A percentile compares a stretch with the other conserved stretches of the same genome.
These are phyloP conservation scores for Uloborus plumipes DNA, from an alignment of 2,888 invertebrate species.

Conservation along the genomic window DNA sequence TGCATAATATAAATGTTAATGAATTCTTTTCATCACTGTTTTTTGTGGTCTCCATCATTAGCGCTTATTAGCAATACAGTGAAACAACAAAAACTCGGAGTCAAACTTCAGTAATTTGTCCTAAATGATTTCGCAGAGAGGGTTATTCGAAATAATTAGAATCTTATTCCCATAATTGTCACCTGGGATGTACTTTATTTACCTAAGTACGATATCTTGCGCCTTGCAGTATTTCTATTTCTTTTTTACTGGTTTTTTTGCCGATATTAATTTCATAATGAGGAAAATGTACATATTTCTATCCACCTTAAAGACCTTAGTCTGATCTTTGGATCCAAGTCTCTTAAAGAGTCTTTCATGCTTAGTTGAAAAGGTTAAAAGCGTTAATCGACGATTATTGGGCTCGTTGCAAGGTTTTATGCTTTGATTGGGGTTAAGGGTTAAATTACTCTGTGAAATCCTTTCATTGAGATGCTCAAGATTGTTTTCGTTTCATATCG, in stretches of 20 bases:
- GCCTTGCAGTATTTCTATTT: constrained; percentile 1
- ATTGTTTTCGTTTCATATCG: too few relatives aligned
- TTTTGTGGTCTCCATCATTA: constrained; percentile 43
- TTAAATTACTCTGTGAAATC: neutral
- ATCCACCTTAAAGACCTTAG: constrained; percentile 37
- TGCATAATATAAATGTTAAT: constrained; percentile 50
- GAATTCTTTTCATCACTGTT: constrained; percentile 41
- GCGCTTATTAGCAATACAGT: constrained; percentile 50
- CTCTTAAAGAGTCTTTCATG: constrained; percentile 30
- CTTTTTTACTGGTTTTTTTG: constrained; percentile 10
- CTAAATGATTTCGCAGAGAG: constrained; percentile 37
- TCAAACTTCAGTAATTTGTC: constrained; percentile 53
- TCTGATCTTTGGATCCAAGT: constrained; percentile 25
- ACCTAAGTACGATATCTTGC: constrained; percentile 9
- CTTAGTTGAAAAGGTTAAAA: constrained; percentile 14
- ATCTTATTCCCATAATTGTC: constrained; percentile 54
- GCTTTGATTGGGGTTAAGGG: constrained; percentile 19
- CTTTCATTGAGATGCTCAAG: too few relatives aligned
- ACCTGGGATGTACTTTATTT: constrained; percentile 43
- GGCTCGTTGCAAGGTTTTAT: constrained; percentile 21
- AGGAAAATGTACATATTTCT: constrained; percentile 8
- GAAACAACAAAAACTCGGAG: constrained; percentile 35
- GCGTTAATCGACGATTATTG: constrained; percentile 32
- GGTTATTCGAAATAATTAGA: constrained; percentile 53
- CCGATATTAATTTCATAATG: constrained; percentile 33